These are phyloP conservation scores for Cassiopea xamachana DNA, from an alignment of 30 jellyfish, hydroid and myxozoan genomes.

Conservation along the genomic window DNA sequence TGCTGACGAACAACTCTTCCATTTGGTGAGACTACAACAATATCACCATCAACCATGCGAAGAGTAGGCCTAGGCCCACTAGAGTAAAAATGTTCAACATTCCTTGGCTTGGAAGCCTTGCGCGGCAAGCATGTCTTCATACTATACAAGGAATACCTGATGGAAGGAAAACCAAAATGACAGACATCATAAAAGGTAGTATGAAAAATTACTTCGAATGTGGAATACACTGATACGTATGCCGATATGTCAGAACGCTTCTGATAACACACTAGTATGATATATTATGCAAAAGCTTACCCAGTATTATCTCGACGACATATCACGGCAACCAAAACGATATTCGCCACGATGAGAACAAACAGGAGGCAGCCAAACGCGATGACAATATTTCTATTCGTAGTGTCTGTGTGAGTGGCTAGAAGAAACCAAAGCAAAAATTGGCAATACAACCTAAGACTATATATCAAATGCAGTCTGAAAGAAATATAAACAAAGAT, in stretches of 20 bases:
- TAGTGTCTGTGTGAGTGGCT: conserved; percentile 17
- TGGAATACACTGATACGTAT: too few species aligned
- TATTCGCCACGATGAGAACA: conserved; percentile 56
- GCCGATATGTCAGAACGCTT: too few species aligned
- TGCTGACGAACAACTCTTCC: conserved; percentile 56
- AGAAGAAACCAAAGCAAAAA: background rate
- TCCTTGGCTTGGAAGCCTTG: conserved; percentile 48
- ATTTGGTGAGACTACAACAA: conserved; percentile 60
- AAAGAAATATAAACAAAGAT: background rate
- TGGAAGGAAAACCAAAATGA: background rate
- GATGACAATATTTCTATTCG: conserved; percentile 59
- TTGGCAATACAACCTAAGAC: background rate
- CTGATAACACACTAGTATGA: too few species aligned
- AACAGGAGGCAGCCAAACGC: conserved; percentile 72
- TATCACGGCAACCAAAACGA: conserved; percentile 67
- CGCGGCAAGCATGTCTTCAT: conserved; percentile 71
- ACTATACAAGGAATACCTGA: conserved; percentile 52
- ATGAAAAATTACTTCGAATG: too few species aligned
- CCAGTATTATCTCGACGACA: conserved; percentile 63
- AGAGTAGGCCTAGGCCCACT: conserved; percentile 75
- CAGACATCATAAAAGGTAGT: too few species aligned
- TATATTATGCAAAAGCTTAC: background rate
- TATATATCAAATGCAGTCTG: background rate
- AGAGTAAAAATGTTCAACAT: conserved; percentile 69
- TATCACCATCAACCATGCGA: conserved; percentile 74